A percentile compares a stretch with the other conserved stretches of the same genome.
Evolutionary conservation across 2,113 vertebrate genomes (phyloP).

Genomic region (Anolis sagrei): DNA sequence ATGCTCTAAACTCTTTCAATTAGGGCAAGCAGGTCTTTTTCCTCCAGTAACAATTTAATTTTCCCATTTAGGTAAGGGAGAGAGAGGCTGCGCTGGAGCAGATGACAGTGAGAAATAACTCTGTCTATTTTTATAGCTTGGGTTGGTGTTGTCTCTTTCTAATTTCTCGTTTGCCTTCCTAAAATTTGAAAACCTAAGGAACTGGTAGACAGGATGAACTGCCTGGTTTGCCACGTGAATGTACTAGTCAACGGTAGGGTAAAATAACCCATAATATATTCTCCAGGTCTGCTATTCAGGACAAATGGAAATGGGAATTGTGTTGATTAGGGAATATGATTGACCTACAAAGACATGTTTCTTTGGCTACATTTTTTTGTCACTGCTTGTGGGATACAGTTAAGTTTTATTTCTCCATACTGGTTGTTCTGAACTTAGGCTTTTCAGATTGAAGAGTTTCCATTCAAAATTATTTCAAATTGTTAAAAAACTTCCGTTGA

Average conservation of each 20-base stretch:
- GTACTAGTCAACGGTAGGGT: neutral
- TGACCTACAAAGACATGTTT: too few relatives aligned
- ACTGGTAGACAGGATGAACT: neutral
- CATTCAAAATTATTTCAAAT: too few relatives aligned
- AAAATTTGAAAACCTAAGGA: constrained; percentile 5
- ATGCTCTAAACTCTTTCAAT: constrained; percentile 8
- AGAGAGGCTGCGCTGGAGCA: neutral
- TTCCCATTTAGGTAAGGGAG: constrained; percentile 33
- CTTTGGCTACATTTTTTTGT: too few relatives aligned
- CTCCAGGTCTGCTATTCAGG: too few relatives aligned
- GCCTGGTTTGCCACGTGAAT: neutral
- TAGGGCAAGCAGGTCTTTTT: constrained; percentile 25
- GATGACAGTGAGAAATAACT: constrained; percentile 16
- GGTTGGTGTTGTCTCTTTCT: neutral
- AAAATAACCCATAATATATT: neutral
- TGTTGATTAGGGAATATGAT: too few relatives aligned
- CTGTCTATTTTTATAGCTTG: constrained; percentile 2
- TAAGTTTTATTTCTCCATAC: too few relatives aligned
- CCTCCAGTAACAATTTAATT: constrained; percentile 5
- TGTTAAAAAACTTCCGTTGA: too few relatives aligned
- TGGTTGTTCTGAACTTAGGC: too few relatives aligned
- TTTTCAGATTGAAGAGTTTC: too few relatives aligned
- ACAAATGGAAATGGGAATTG: too few relatives aligned
- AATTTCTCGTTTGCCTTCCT: neutral
- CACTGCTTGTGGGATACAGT: too few relatives aligned